A percentile compares a stretch with the other conserved stretches of the same genome.
Conservation (phyloP, 2,113 vertebrate species). For the Ariopsis seemanni region DNA sequence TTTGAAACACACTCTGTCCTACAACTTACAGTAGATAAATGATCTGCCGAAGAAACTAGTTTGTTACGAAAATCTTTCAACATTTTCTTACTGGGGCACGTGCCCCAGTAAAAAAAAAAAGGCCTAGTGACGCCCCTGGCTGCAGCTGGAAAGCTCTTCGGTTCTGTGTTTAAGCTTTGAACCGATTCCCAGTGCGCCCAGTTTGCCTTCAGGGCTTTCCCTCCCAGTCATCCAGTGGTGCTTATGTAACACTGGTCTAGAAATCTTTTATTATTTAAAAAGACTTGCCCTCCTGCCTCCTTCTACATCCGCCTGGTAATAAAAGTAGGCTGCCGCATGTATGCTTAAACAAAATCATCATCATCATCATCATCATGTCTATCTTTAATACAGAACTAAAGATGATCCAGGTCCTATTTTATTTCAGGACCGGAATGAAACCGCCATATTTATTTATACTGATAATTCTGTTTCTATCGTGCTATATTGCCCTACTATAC, state of each 20-base stretch:
- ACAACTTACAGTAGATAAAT: no score
- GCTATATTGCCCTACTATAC: no score
- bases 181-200: not conserved
- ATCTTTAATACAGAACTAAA: not conserved
- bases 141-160: constrained; percentile 13
- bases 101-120: no score
- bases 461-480: no score
- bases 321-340: not conserved
- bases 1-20: no score
- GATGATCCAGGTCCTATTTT: not conserved
- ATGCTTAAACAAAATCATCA: not conserved
- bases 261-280: not conserved
- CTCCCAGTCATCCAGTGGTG: not conserved
- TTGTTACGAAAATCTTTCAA: no score
- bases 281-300: no score
- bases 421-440: no score
- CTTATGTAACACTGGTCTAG: not conserved
- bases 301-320: not conserved
- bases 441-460: no score
- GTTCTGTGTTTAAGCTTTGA: not conserved
- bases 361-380: not conserved
- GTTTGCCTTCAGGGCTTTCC: not conserved
- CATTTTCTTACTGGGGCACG: no score
- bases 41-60: no score
- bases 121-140: no score